Percentiles rank a stretch among this genome's conserved stretches.
phyloP scores from a whole-genome alignment of 2,888 invertebrate species.

The Monochamus alternatus region DNA sequence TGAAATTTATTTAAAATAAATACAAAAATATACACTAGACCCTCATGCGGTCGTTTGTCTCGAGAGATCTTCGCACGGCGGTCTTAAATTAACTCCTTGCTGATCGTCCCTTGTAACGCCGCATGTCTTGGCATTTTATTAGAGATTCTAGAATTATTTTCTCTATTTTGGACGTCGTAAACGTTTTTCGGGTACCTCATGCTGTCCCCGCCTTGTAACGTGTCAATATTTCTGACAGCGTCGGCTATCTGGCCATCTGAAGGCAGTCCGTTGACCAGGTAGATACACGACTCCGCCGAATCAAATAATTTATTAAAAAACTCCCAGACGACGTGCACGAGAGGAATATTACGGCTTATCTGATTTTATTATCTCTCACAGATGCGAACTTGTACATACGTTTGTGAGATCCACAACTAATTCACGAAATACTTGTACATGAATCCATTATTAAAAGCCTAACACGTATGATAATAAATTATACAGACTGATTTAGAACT shows the following conservation, averaged over 20 bases:
- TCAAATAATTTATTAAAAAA: constrained; percentile 1
- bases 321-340: background rate
- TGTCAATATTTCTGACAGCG: background rate
- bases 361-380: background rate
- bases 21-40: too few species aligned
- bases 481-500: too few species aligned
- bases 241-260: background rate
- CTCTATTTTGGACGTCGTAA: background rate
- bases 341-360: background rate
- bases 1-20: too few species aligned
- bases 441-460: too few species aligned
- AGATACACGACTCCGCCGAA: background rate
- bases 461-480: too few species aligned
- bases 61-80: too few species aligned
- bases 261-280: background rate
- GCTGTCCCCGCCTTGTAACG: background rate
- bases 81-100: background rate
- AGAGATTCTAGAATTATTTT: background rate
- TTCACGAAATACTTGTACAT: too few species aligned
- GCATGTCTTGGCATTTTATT: background rate
- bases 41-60: too few species aligned
- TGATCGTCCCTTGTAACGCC: background rate
- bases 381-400: background rate
- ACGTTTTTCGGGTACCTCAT: background rate
- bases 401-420: background rate